Evolutionary conservation across 2,888 invertebrate genomes (phyloP), one percentile per base, ranked within the genome.

Genomic region (Drosophila monieri): DNA sequence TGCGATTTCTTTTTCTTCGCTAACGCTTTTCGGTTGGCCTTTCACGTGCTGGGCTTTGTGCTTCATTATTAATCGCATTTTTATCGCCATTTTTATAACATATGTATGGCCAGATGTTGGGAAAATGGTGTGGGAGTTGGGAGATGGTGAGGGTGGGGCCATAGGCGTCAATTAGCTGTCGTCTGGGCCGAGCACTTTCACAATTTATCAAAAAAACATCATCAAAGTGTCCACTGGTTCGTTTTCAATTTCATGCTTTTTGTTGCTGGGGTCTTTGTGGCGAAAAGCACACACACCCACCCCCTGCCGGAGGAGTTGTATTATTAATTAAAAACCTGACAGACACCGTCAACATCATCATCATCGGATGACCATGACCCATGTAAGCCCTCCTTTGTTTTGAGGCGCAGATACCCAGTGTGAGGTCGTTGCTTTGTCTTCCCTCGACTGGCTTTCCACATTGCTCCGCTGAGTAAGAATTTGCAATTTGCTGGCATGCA

Each of bases 111-210:
- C 65, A 27, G 27, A 27, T 25, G 43, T 51, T 39, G 27, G 27
- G 49, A 21, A 49, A 61, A 61, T 47, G 47, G 61, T 47, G 21
- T 23, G 21, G 21, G 21, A 23, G 21, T 23, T 23, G 61, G 61
- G 21, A 39, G 10, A 3, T 18, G n/a, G n/a, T n/a, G n/a, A 18
- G 18, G 49, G 32, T 49, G 49, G 18, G 74, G 71, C 55, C 73
- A 53, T 67, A 79, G 85, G 74, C 79, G 83, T 81, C 83, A 85
- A 80, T 80, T 81, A 81, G 70, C 68, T 64, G 71, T 62, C 80
- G 72, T 72, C 76, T 78, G 49, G 35, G 71, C 57, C 56, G 59
- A 81, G 74, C 69, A 76, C 85, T 85, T 85, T 85, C 83, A 74
- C 80, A 78, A 68, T 67, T 68, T 67, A 67, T 67, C 68, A 67